Evolutionary conservation across 2,797 vertebrate species (phyloP), one percentile per base, ranked within the genome.

Genomic region (Spatula versicolor): DNA sequence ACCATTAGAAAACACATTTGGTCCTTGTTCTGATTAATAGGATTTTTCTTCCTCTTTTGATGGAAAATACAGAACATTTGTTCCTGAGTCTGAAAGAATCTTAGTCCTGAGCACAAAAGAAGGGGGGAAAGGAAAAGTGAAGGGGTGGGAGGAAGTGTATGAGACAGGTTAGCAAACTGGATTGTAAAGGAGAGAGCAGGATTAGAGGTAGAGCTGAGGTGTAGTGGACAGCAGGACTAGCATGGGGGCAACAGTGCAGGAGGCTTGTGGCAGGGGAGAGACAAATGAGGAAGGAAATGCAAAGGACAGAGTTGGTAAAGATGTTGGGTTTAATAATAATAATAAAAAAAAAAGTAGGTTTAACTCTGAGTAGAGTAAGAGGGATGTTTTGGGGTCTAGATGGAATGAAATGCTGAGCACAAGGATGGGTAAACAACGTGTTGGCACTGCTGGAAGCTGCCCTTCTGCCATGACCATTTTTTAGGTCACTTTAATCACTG

Each of bases 401-500:
- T 71, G 50, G 45, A 46, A 85, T 48, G 37, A 81, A 66, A 25
- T 74, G 62, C 54, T 45, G 75, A 83, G 35, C 60, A 20, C 20
- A 30, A 33, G 79, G 39, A 16, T 46, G 39, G 31, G 41, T 78
- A 28, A 84, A 37, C 17, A 41, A 12, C 6, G 9, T 64, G 23
- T 56, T 5, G 5, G 60, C 76, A 17, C 41, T 64, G n/a, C 21
- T 69, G 60, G 48, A 81, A 83, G 5, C 48, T 78, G 82, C 56
- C 76, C 41, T 81, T 68, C 48, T 95, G 69, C 64, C 48, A 54
- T 0, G 0, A 5, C 30, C 48, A 25, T 41, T 87, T 92, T 77
- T 92, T 80, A 48, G 91, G 76, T 68, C 84, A 22, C 52, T 95
- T 93, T 63, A 85, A 59, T 91, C 9, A 1, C 75, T 85, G 85